phyloP scores from a whole-genome alignment of 2,113 vertebrate species.

The Ptilonorhynchus violaceus region DNA sequence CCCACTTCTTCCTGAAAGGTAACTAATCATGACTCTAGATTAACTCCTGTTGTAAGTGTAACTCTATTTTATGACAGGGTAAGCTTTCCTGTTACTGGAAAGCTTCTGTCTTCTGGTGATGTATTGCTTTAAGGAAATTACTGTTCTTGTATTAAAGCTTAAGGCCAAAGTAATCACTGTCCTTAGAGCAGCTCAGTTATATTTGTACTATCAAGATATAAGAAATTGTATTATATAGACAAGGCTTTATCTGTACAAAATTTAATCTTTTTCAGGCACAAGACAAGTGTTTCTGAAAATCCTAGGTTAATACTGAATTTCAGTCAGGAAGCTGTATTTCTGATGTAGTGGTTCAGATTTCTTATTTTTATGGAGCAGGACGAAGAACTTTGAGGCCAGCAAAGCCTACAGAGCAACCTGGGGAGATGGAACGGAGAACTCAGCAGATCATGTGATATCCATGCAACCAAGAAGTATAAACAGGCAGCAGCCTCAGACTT shows the following conservation, averaged over 20 bases:
- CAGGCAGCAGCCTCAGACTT: conserved; percentile 71
- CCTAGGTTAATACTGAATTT: neutral
- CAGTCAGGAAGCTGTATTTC: neutral
- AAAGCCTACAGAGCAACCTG: conserved; percentile 87
- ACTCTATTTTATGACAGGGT: neutral
- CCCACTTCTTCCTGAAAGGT: neutral
- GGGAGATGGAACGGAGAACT: conserved; percentile 73
- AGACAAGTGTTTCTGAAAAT: neutral
- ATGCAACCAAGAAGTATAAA: conserved; percentile 79
- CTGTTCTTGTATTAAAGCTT: neutral
- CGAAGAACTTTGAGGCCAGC: conserved; percentile 85
- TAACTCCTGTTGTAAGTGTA: neutral
- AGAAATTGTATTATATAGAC: neutral
- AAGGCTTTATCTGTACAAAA: neutral
- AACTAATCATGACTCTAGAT: neutral
- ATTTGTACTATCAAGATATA: neutral
- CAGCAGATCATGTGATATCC: conserved; percentile 75
- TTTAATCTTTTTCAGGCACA: neutral
- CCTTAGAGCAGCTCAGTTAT: neutral
- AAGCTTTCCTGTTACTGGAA: neutral
- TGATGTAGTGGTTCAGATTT: neutral
- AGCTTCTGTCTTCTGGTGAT: neutral
- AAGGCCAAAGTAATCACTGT: neutral
- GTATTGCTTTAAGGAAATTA: neutral
- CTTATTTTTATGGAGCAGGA: conserved; percentile 60